phyloP scores from a whole-genome alignment of 1,140 invertebrate species.

The Ectropis grisescens region DNA sequence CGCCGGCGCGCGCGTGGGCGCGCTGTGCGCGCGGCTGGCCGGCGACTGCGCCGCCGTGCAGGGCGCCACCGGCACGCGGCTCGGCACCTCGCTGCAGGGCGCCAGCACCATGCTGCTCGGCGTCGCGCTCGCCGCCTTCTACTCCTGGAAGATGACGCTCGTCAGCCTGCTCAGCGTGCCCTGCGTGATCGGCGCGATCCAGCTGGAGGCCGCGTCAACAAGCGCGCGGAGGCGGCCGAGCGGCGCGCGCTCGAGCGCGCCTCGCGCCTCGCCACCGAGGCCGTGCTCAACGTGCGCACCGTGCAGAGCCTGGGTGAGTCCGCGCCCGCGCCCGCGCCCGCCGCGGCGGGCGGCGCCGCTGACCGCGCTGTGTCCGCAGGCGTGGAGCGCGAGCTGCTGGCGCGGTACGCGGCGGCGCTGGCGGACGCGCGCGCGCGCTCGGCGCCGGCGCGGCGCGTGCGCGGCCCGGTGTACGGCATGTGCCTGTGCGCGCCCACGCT shows the following conservation, averaged over 20 bases:
- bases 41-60: conserved; percentile 82
- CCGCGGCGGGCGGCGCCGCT: background rate
- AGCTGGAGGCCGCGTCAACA: conserved; percentile 47
- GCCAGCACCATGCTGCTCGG: conserved; percentile 80
- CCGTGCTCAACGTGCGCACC: conserved; percentile 82
- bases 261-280: conserved; percentile 81
- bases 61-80: conserved; percentile 68
- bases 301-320: conserved; percentile 79
- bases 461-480: conserved; percentile 78
- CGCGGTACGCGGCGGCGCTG: conserved; percentile 69
- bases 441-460: conserved; percentile 69
- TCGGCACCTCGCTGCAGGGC: conserved; percentile 84
- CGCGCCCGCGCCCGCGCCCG: conserved; percentile 43
- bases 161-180: conserved; percentile 83
- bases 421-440: conserved; percentile 55
- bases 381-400: conserved; percentile 65
- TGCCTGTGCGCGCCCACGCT: conserved; percentile 80
- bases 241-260: conserved; percentile 77
- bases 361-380: conserved; percentile 25
- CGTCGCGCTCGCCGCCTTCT: conserved; percentile 80
- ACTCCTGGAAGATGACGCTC: conserved; percentile 86
- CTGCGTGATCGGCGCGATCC: conserved; percentile 70
- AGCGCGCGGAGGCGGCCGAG: conserved; percentile 58
- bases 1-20: conserved; percentile 62
- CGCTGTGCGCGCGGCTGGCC: conserved; percentile 39